Base-by-base conservation (phyloP, 2,888 invertebrate genomes). In the Stictocephala bisonia region DNA sequence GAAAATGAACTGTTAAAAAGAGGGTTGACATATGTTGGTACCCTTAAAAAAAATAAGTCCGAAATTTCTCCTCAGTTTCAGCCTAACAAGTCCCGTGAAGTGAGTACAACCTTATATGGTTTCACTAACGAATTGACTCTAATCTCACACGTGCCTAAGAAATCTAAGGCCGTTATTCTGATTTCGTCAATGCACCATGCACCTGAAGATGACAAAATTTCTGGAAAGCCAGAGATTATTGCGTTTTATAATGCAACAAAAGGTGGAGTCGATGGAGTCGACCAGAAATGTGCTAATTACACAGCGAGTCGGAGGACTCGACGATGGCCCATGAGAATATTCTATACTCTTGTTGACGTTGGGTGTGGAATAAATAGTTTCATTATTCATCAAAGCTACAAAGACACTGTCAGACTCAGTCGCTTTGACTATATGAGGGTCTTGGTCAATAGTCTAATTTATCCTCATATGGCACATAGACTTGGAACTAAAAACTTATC, bases 101-200 rank as follows among this genome's bases (percentile, higher is more conserved):
- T 70, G 4, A n/a, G 24, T 2, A 74, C 70, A 15, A 35, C 50
- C 24, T 27, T 74, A 18, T 76, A 75, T 27, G 75, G 73, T 15
- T 77, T 74, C 50, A 76, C 77, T 35, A 51, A 75, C 27, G 56
- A 77, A 31, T 26, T 75, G 3, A 75, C 74, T 27, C 50, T 77
- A 13, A 29, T 76, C 29, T 74, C 72, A 22, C 72, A 67, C 67
- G 69, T 72, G n/a, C 68, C 71, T 20, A 75, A 74, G 50, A 22
- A 58, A 72, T 64, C 18, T n/a, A 76, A 76, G 29, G 72, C 56
- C 2, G 74, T 74, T 2, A 67, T 76, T 18, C 40, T 74, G 40
- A 44, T 72, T 20, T 75, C 74, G 18, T 74, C 74, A 44, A 78
- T 73, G 74, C 75, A 75, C 68, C 73, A 76, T 67, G 35, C 6